Conservation (phyloP, 2,113 vertebrate species). For the Nothoprocta pentlandii region DNA sequence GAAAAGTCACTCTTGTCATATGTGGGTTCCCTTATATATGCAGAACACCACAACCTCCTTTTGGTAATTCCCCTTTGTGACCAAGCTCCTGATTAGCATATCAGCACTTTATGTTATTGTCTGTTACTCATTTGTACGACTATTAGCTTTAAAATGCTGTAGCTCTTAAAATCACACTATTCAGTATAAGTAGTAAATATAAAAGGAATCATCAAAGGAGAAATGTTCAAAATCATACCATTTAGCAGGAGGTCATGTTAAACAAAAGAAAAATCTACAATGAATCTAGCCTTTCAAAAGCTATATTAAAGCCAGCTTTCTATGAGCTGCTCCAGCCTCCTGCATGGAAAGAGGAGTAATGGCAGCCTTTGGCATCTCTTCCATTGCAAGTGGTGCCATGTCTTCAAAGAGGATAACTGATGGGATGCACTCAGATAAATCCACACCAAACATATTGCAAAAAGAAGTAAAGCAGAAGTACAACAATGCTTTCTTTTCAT, state of each 20-base stretch:
- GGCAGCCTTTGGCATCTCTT: not conserved
- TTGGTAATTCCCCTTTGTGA: not conserved
- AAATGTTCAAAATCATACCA: not conserved
- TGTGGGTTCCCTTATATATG: not conserved
- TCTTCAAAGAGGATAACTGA: not conserved
- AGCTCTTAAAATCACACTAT: not conserved
- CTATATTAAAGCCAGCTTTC: not conserved
- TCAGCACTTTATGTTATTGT: not conserved
- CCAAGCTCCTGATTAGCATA: not conserved
- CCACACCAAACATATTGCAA: rapidly evolving
- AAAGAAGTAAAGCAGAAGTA: not conserved
- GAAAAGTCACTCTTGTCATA: conserved; percentile 27
- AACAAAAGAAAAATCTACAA: not conserved
- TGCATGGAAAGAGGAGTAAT: not conserved
- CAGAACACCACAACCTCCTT: not conserved
- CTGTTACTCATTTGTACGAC: not conserved
- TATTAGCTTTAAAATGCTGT: not conserved
- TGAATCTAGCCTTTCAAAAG: not conserved
- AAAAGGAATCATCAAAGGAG: not conserved
- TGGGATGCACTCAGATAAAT: not conserved
- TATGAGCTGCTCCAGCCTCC: rapidly evolving
- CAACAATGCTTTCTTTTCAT: not conserved
- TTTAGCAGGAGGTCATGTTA: not conserved
- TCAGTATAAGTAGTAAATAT: not conserved
- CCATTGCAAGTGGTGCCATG: rapidly evolving